Percentiles rank a stretch among this genome's conserved stretches.
These are phyloP conservation scores for Xiphophorus hellerii DNA, from an alignment of 2,113 vertebrate species.

Conservation along the genomic window DNA sequence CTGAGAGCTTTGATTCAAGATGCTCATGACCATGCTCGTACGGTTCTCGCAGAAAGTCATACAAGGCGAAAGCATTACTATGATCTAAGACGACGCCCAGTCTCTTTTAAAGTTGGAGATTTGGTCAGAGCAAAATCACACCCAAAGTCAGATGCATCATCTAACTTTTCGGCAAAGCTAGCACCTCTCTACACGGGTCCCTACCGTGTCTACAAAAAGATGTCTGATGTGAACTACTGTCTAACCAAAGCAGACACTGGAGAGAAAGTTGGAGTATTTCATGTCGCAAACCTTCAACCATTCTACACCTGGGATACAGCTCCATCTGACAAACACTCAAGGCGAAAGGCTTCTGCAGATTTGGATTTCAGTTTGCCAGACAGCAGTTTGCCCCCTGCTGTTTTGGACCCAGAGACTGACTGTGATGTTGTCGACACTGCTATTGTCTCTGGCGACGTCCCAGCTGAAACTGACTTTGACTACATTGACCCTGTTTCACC, in stretches of 20 bases:
- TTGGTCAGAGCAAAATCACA: slow-evolving; percentile 3
- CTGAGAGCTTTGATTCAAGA: not conserved
- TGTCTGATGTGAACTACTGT: not conserved
- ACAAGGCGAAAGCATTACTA: not conserved
- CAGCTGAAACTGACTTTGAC: not conserved
- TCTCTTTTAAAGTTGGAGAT: not conserved
- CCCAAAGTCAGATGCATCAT: not conserved
- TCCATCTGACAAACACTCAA: not conserved
- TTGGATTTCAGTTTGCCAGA: not conserved
- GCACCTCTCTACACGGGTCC: too few species aligned
- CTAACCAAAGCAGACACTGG: not conserved
- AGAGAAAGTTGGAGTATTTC: not conserved
- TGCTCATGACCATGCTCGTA: not conserved
- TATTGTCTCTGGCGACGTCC: not conserved
- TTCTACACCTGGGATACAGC: slow-evolving; percentile 1
- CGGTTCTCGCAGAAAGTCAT: not conserved
- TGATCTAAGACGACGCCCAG: not conserved
- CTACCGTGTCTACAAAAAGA: not conserved
- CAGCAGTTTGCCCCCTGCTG: not conserved
- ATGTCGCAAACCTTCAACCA: not conserved
- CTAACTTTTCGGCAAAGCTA: too few species aligned
- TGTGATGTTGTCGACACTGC: not conserved
- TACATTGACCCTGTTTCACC: too few species aligned
- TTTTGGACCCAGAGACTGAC: not conserved
- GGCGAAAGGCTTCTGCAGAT: too few species aligned